phyloP scores from a whole-genome alignment of 1,140 invertebrate genomes.

The Teleogryllus occipitalis region DNA sequence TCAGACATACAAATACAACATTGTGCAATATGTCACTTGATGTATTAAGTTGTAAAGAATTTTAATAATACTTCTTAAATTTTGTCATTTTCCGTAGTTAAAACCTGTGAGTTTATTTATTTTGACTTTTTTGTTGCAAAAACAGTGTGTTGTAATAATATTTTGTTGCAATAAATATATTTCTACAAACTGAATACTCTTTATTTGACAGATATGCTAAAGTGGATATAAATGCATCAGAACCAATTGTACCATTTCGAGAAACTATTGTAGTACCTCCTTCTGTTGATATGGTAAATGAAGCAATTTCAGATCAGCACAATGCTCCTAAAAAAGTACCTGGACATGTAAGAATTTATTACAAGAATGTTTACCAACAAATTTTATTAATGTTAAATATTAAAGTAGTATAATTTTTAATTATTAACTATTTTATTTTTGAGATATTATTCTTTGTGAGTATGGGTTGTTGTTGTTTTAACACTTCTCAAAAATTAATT shows the following conservation, averaged over 20 bases:
- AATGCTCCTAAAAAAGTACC: not conserved
- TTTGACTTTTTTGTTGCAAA: not conserved
- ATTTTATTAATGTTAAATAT: no score
- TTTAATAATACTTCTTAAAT: no score
- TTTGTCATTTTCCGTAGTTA: no score
- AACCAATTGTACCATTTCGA: constrained; percentile 91
- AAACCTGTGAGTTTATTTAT: not conserved
- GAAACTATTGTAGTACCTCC: constrained; percentile 85
- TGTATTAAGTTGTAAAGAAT: no score
- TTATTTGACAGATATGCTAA: constrained; percentile 66
- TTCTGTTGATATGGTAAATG: constrained; percentile 82
- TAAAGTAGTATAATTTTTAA: no score
- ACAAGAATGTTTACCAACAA: no score
- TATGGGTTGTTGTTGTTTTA: not conserved
- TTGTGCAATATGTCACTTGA: no score
- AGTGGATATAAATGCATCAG: constrained; percentile 80
- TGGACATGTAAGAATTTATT: not conserved
- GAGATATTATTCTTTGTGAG: not conserved
- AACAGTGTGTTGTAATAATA: not conserved
- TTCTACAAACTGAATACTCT: no score
- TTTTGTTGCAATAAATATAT: not conserved
- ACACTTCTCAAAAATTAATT: not conserved
- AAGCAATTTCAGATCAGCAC: constrained; percentile 50
- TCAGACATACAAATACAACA: no score
- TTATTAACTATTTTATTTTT: not conserved